Percentiles rank a stretch among this genome's conserved stretches.
phyloP scores from a whole-genome alignment of 2,888 invertebrate genomes.

The Drosophila multiciliata region DNA sequence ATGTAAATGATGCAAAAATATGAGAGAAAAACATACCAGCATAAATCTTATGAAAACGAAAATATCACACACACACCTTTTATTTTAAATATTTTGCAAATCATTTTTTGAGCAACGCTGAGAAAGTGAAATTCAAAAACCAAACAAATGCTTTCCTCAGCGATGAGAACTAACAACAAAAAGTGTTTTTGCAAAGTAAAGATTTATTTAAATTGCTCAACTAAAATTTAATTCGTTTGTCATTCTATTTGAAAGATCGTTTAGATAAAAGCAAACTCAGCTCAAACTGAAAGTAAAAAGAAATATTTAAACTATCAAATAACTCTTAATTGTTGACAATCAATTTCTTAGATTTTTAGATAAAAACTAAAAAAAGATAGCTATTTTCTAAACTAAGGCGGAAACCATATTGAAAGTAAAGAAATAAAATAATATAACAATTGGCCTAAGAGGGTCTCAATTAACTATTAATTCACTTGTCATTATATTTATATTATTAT shows the following conservation, averaged over 20 bases:
- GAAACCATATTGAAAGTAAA: slow-evolving; percentile 2
- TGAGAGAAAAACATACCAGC: slow-evolving; percentile 5
- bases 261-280: not conserved
- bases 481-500: slow-evolving; percentile 1
- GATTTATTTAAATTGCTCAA: not conserved
- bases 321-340: not conserved
- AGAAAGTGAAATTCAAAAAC: slow-evolving; percentile 47
- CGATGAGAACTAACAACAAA: not conserved
- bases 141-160: not conserved
- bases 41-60: slow-evolving; percentile 25
- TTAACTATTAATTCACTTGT: slow-evolving; percentile 12
- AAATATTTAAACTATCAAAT: not conserved
- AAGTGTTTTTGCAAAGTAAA: not conserved
- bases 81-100: slow-evolving; percentile 40
- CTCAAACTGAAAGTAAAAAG: not conserved
- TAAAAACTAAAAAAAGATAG: slow-evolving; percentile 15
- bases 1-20: slow-evolving; percentile 43
- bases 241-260: not conserved
- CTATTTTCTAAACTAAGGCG: not conserved
- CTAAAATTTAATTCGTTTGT: not conserved
- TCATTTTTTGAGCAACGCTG: not conserved
- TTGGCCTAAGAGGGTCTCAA: slow-evolving; percentile 6
- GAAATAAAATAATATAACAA: not conserved
- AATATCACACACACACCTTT: not conserved
- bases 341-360: not conserved